Evolutionary conservation across 1,140 invertebrate genomes (phyloP), one percentile per base, ranked within the genome.

Genomic region (Babylonia areolata): DNA sequence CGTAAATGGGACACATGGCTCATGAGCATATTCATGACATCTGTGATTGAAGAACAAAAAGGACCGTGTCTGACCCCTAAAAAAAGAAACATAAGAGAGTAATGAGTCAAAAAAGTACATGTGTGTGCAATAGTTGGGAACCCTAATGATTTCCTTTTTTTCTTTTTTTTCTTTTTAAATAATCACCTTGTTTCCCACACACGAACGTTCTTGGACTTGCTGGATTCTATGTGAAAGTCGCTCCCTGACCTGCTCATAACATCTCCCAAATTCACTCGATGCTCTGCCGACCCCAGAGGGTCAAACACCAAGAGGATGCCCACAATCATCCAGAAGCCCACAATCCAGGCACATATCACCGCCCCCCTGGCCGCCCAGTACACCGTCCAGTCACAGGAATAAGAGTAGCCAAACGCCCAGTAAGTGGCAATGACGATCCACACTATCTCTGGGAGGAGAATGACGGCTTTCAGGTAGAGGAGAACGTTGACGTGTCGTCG

Each of bases 371-470:
- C 89, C 5, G 90, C 90, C 83, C 84, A 85, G 54, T 92, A 90
- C 31, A 93, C 91, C 83, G 81, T 51, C 40, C 39, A 78, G 51
- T 90, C 89, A 90, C 91, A 94, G 42, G 87, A 90, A 86, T 80
- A 91, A 46, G 88, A 88, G 83, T 79, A 88, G 40, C 89, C 95
- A 92, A 97, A 96, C 64, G 97, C 96, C 97, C 97, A 98, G 91
- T 97, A 95, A 5, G 97, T 97, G 17, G 97, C 97, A 91, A 98
- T 94, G 78, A 96, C 95, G 91, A 97, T 97, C 95, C 97, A 96
- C 1, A 95, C 95, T 31, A 97, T 95, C 94, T 98, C 97, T 11
- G 97, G 96, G 40, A 97, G 90, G 51, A 97, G 95, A 64, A 98
- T 93, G 73, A 96, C 92, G 2, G 94, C 90, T 90, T 94, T 94